Evolutionary conservation across 2,113 vertebrate genomes (phyloP).

Genomic region (Spilogale gracilis): DNA sequence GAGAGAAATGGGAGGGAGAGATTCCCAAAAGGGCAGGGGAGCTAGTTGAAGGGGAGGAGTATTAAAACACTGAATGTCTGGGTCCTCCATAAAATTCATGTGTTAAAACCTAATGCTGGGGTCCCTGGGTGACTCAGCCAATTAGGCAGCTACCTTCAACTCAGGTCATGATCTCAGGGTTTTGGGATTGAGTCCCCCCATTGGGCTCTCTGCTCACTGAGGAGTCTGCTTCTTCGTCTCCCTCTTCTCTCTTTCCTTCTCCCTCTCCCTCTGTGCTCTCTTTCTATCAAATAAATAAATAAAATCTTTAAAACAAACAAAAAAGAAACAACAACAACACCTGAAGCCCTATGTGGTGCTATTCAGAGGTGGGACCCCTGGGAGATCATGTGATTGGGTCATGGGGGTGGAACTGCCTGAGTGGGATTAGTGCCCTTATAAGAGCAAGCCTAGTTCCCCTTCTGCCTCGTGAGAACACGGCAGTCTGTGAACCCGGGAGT

Average conservation of each 20-base stretch:
- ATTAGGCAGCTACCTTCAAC: neutral
- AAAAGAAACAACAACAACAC: neutral
- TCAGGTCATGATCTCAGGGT: neutral
- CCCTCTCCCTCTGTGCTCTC: neutral
- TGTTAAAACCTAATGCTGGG: neutral
- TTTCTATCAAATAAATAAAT: neutral
- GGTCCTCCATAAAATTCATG: neutral
- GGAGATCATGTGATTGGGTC: neutral
- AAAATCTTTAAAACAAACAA: neutral
- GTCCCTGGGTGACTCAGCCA: fast-evolving
- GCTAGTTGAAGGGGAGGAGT: too few species aligned
- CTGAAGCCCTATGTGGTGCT: neutral
- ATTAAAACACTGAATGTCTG: neutral
- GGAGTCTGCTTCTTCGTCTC: neutral
- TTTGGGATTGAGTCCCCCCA: neutral
- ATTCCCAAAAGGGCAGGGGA: neutral
- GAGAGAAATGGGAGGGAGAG: neutral
- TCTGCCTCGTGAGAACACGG: fast-evolving
- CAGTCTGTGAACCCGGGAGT: neutral
- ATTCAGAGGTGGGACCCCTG: neutral
- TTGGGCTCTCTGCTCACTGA: neutral
- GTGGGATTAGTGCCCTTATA: neutral
- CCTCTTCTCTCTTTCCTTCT: neutral
- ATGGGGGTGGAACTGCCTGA: neutral
- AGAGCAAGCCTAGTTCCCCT: neutral